Conservation (phyloP, 2,888 invertebrate species). For the Oxystoma pomonae region DNA sequence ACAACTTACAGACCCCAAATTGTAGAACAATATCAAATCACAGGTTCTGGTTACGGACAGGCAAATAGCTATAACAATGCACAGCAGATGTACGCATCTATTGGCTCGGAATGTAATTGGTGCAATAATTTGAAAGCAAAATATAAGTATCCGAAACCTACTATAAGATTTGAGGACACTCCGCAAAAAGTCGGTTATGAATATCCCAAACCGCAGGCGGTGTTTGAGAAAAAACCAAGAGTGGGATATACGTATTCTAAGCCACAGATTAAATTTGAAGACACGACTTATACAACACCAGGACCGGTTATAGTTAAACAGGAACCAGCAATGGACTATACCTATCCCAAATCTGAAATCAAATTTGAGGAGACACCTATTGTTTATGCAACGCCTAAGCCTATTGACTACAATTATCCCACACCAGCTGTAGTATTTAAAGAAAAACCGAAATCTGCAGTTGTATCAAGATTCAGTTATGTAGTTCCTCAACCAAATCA, state of each 20-base stretch:
- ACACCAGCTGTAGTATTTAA: slow-evolving; percentile 36
- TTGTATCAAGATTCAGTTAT: not conserved
- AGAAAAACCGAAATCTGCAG: slow-evolving; percentile 29
- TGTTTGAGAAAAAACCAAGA: slow-evolving; percentile 23
- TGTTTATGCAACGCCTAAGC: slow-evolving; percentile 39
- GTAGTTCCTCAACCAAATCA: slow-evolving; percentile 7
- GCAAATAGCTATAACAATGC: not conserved
- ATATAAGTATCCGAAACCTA: not conserved
- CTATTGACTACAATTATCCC: slow-evolving; percentile 6
- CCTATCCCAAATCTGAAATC: slow-evolving; percentile 9
- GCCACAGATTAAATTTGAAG: slow-evolving; percentile 28
- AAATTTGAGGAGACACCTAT: slow-evolving; percentile 17
- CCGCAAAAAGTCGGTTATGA: slow-evolving; percentile 38
- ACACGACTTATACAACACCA: too few relatives aligned
- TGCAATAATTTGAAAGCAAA: not conserved
- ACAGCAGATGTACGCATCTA: not conserved
- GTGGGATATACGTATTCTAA: slow-evolving; percentile 41
- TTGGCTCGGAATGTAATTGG: not conserved
- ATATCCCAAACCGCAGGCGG: slow-evolving; percentile 35
- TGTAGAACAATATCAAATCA: not conserved
- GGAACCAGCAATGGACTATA: not conserved
- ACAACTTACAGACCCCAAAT: not conserved
- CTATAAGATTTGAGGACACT: slow-evolving; percentile 21
- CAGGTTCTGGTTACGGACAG: not conserved
- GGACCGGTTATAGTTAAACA: not conserved